Conservation (phyloP, 2,797 vertebrate genomes). For the Mus caroli region DNA sequence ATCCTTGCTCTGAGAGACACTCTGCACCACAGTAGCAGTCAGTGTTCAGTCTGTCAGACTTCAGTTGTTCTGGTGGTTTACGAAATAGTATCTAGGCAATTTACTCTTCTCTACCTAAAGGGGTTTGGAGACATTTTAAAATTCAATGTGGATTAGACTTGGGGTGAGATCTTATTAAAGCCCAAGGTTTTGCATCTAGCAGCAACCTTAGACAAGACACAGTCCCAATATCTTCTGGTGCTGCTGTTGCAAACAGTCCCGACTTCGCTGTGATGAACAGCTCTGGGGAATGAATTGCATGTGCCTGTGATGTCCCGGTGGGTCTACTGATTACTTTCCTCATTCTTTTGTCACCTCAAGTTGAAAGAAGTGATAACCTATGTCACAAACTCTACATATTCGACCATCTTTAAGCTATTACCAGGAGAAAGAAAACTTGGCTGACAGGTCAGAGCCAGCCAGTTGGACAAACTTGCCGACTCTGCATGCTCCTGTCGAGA, state of each 20-base stretch:
- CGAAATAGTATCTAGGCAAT: constrained; percentile 10
- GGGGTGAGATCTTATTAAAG: not conserved
- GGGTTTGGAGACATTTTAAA: not conserved
- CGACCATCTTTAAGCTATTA: constrained; percentile 40
- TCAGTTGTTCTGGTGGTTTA: not conserved
- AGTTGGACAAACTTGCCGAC: constrained; percentile 69
- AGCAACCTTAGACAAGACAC: not conserved
- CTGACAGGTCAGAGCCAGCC: constrained; percentile 65
- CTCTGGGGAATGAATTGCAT: not conserved
- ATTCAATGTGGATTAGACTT: not conserved
- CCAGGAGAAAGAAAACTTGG: constrained; percentile 70
- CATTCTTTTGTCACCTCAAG: constrained; percentile 3
- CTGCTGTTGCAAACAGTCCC: not conserved
- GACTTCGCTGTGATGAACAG: not conserved
- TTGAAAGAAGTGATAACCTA: constrained; percentile 57
- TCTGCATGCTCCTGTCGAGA: constrained; percentile 73
- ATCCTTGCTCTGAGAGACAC: not conserved
- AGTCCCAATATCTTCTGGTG: not conserved
- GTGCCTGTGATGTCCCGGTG: not conserved
- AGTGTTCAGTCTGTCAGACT: not conserved
- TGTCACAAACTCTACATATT: constrained; percentile 35
- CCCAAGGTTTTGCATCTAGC: not conserved
- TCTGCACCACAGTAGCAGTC: not conserved
- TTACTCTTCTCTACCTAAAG: not conserved
- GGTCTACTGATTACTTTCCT: not conserved